Base-by-base conservation (phyloP, 1,140 invertebrate species). In the Dreissena rostriformis region DNA sequence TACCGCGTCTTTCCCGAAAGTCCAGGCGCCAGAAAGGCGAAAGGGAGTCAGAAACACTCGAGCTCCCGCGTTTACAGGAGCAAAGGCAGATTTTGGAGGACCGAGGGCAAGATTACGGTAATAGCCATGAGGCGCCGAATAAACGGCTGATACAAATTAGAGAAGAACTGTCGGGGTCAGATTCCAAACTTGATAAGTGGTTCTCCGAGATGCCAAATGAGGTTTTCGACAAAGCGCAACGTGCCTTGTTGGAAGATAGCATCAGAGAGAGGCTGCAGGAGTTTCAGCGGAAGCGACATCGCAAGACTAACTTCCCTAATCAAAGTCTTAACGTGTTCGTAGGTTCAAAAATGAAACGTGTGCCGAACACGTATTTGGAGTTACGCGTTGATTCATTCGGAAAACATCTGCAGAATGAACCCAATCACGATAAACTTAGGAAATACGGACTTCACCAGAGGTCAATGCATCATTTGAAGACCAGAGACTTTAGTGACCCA, bases 131-230 rank as follows among this genome's bases (percentile, higher is more conserved):
- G 51, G 22, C 17, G 4, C 24, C 12, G 28, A 68, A 52, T 52
- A 51, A 65, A 15, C 12, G n/a, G 49, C 12, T 61, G 12, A n/a
- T 61, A 61, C 57, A 24, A 19, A 61, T 61, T 11, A 61, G 22
- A 19, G 52, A 57, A 5, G 14, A 26, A 22, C 19, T 72, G 28
- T 73, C 57, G 12, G 49, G 26, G 26, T 74, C 70, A 26, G 79
- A 82, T 29, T 28, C 79, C 22, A 83, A 83, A 39, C 26, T 83
- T 14, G 72, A 77, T 28, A 83, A 77, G 73, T 83, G 82, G 82
- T 83, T 83, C 55, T 76, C 82, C 0, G 82, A 83, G 29, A 83
- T 83, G 82, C 82, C 82, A 1, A 77, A 77, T 55, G 82, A 83
- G 51, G 73, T 57, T 4, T 83, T 83, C 39, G 82, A 83, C 53